Base-by-base conservation (phyloP, 2,888 invertebrate genomes). In the Lysandra coridon region DNA sequence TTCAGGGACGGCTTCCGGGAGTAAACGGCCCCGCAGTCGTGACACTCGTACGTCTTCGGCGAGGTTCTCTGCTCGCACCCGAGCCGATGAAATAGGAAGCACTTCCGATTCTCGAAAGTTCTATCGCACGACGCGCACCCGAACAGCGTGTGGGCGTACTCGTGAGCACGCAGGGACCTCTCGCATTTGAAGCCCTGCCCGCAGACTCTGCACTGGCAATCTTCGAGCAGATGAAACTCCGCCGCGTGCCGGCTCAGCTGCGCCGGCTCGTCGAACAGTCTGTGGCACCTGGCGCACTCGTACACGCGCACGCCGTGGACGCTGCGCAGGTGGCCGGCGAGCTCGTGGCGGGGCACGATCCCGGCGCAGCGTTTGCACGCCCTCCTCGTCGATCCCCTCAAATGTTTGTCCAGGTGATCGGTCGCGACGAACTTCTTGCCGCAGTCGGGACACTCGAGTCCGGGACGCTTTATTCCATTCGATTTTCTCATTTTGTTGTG, bases 1-100 rank as follows among this genome's bases (percentile, higher is more conserved):
- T 88, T 87, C 0, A 94, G 80, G 0, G 93, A 93, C 0, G 91
- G 91, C 78, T 94, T 94, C 12, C 89, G 89, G 3, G 87, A 84
- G 81, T 93, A 94, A 0, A 84, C 85, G 0, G 83, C 85, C 0
- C 91, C 92, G 82, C 94, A 94, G 2, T 91, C 81, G 62, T 92
- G 86, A 79, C 94, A 94, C 4, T 86, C 86, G 79, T 86, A 93
- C 1, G 83, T 49, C 64, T 79, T 78, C 1, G 80, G 60, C 1
- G 64, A 33, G 5, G 82, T 79, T 0, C 79, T 44, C 7, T 81
- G 79, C 4, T 83, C 83, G 82, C 93, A 93, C 2, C 81, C 83
- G 4, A 83, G 85, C 6, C 84, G 85, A 80, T 93, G 93, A 79
- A 92, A 84, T 23, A 86, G 87, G 73, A 83, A 89, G 76, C 94